These are phyloP conservation scores for Drosophila bunnanda DNA, from an alignment of 2,888 invertebrate genomes.

Conservation along the genomic window DNA sequence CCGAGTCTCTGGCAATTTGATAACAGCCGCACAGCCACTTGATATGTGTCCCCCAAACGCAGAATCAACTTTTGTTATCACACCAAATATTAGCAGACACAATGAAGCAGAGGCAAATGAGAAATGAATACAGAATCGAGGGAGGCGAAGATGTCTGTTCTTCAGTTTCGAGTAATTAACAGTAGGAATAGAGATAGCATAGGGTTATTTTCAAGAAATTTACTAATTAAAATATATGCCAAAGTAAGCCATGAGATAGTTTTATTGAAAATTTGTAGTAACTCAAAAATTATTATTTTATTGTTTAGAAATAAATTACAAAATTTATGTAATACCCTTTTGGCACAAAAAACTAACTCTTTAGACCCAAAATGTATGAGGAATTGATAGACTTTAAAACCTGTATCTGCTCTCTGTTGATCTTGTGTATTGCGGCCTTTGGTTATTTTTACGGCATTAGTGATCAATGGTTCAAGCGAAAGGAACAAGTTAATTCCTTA, in stretches of 20 bases:
- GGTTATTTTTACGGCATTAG: conserved; percentile 10
- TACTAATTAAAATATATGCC: neutral
- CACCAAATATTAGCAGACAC: conserved; percentile 37
- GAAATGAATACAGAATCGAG: neutral
- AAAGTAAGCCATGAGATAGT: neutral
- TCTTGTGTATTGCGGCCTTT: conserved; percentile 4
- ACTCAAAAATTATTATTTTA: neutral
- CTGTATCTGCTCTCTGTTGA: conserved; percentile 4
- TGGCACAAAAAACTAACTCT: neutral
- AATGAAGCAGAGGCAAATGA: neutral
- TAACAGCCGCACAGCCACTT: conserved; percentile 49
- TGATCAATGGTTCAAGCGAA: neutral
- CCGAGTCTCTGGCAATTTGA: conserved; percentile 31
- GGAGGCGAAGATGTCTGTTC: neutral
- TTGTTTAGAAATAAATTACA: neutral
- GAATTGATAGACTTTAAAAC: neutral
- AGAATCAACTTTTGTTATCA: conserved; percentile 50
- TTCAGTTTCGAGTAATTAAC: neutral
- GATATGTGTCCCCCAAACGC: conserved; percentile 37
- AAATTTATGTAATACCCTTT: neutral
- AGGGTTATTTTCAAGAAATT: too few relatives aligned
- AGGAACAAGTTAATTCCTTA: too few relatives aligned
- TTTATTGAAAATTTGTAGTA: neutral
- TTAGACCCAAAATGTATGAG: conserved; percentile 1
- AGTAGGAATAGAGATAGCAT: neutral